Percentiles rank a stretch among this genome's conserved stretches.
These are phyloP conservation scores for Jordanella pulchra DNA, from an alignment of 2,797 vertebrate species.

Conservation along the genomic window DNA sequence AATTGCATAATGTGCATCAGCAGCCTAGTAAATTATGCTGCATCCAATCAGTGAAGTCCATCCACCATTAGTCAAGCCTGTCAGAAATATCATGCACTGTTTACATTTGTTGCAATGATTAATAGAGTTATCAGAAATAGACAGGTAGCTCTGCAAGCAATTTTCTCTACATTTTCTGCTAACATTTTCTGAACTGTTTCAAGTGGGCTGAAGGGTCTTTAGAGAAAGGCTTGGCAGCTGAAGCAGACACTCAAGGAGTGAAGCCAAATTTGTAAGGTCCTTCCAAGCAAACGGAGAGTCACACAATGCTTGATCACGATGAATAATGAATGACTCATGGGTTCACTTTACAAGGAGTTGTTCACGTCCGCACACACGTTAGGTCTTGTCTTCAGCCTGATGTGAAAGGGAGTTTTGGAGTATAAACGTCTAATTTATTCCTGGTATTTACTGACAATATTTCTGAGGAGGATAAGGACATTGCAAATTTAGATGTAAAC, in stretches of 20 bases:
- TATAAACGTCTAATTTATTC: slow-evolving; percentile 13
- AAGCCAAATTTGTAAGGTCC: slow-evolving; percentile 64
- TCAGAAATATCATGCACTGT: background rate
- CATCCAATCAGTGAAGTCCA: slow-evolving; percentile 13
- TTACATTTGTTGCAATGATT: slow-evolving; percentile 63
- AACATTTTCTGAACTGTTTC: slow-evolving; percentile 78
- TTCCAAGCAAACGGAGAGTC: slow-evolving; percentile 70
- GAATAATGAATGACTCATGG: slow-evolving; percentile 77
- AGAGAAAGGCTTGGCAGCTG: slow-evolving; percentile 81
- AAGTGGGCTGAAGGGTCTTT: slow-evolving; percentile 81
- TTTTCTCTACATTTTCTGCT: slow-evolving; percentile 85
- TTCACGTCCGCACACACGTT: slow-evolving; percentile 64
- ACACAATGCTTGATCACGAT: slow-evolving; percentile 74
- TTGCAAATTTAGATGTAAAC: background rate
- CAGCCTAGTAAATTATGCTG: background rate
- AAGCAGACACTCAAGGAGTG: slow-evolving; percentile 55
- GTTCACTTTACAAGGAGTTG: slow-evolving; percentile 79
- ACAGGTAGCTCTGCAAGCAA: slow-evolving; percentile 83
- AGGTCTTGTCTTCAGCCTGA: slow-evolving; percentile 63
- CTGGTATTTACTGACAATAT: slow-evolving; percentile 17
- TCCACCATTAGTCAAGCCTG: background rate
- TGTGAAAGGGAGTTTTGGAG: slow-evolving; percentile 27
- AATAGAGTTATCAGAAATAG: slow-evolving; percentile 85
- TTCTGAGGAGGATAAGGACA: background rate
- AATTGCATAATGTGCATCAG: background rate